phyloP scores from a whole-genome alignment of 1,140 invertebrate species.

The Daktulosphaira vitifoliae region DNA sequence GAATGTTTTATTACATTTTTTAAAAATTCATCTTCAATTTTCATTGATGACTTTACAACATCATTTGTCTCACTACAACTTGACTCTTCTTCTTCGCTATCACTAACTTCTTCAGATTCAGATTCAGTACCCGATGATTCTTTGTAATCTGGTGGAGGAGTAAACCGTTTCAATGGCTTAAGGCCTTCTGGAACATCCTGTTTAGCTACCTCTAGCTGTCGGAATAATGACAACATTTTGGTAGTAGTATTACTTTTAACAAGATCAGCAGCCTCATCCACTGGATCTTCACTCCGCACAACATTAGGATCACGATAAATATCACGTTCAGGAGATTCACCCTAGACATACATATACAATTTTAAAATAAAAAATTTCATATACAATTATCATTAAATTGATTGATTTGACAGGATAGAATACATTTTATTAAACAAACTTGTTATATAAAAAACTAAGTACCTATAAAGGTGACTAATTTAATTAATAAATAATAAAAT shows the following conservation, averaged over 20 bases:
- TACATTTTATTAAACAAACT: too few species aligned
- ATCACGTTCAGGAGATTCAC: slow-evolving; percentile 62
- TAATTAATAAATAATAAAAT: too few species aligned
- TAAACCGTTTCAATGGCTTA: slow-evolving; percentile 78
- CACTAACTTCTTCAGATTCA: slow-evolving; percentile 44
- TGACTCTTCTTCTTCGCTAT: slow-evolving; percentile 47
- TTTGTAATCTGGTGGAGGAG: slow-evolving; percentile 70
- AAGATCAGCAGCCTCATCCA: slow-evolving; percentile 51
- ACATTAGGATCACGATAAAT: slow-evolving; percentile 67
- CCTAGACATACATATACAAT: slow-evolving; percentile 40
- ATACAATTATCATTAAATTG: too few species aligned
- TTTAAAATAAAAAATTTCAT: too few species aligned
- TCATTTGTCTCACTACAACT: slow-evolving; percentile 48
- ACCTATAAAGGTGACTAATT: too few species aligned
- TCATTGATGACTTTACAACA: slow-evolving; percentile 48
- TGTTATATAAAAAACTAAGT: too few species aligned
- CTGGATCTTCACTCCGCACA: slow-evolving; percentile 54
- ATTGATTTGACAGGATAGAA: too few species aligned
- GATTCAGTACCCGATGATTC: slow-evolving; percentile 38
- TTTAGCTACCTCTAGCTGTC: slow-evolving; percentile 68
- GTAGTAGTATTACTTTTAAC: slow-evolving; percentile 64
- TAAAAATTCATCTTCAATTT: slow-evolving; percentile 54
- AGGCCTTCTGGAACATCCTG: slow-evolving; percentile 55
- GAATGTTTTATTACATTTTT: slow-evolving; percentile 44
- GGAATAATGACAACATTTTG: slow-evolving; percentile 76